Evolutionary conservation across 2,888 invertebrate species (phyloP).

Genomic region (Palloptera scutellata): DNA sequence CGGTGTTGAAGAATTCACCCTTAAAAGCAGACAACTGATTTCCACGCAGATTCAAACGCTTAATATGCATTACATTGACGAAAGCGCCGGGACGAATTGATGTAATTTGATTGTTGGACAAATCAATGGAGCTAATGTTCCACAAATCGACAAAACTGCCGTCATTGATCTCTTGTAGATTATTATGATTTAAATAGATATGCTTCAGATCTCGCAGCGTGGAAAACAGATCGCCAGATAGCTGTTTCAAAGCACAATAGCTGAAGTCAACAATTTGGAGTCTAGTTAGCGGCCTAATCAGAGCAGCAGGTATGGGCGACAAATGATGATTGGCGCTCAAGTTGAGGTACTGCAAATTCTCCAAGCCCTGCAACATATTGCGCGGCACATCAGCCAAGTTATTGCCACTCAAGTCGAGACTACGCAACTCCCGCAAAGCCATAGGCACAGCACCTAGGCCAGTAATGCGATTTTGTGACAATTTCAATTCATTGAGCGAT

Average conservation of each 20-base stretch:
- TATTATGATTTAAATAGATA: slow-evolving; percentile 77
- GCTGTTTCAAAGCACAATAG: slow-evolving; percentile 74
- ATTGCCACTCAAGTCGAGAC: slow-evolving; percentile 82
- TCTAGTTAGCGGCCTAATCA: slow-evolving; percentile 76
- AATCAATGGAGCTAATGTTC: slow-evolving; percentile 77
- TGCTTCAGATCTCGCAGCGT: slow-evolving; percentile 73
- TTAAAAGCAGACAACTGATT: slow-evolving; percentile 83
- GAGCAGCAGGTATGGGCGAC: slow-evolving; percentile 69
- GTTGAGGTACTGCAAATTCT: slow-evolving; percentile 76
- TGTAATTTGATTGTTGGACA: slow-evolving; percentile 81
- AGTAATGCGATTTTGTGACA: slow-evolving; percentile 78
- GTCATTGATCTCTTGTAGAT: slow-evolving; percentile 79
- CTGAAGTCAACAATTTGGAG: slow-evolving; percentile 78
- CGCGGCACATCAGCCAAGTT: slow-evolving; percentile 76
- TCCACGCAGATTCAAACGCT: slow-evolving; percentile 74
- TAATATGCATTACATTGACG: slow-evolving; percentile 78
- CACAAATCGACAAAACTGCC: slow-evolving; percentile 79
- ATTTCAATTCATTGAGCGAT: slow-evolving; percentile 74
- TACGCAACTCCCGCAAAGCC: slow-evolving; percentile 71
- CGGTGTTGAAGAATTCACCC: slow-evolving; percentile 86
- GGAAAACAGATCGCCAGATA: slow-evolving; percentile 77
- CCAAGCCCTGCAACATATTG: slow-evolving; percentile 73
- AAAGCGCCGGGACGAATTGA: slow-evolving; percentile 80
- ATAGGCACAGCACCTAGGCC: slow-evolving; percentile 73
- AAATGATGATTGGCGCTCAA: slow-evolving; percentile 79